phyloP scores from a whole-genome alignment of 2,888 invertebrate species.

The Acronicta alni region DNA sequence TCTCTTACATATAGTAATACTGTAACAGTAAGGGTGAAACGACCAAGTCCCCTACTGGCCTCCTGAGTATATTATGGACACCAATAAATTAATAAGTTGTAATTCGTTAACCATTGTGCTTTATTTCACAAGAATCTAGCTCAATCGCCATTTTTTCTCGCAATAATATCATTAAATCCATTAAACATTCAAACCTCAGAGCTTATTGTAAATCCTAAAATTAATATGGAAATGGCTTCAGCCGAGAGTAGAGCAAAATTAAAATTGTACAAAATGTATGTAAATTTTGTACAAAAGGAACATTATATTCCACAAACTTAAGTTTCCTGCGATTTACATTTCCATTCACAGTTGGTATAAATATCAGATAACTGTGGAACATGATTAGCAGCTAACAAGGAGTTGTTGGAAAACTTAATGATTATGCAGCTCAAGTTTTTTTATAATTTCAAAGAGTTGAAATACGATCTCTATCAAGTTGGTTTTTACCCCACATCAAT shows the following conservation, averaged over 20 bases:
- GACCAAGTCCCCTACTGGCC: no score
- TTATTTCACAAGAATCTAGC: no score
- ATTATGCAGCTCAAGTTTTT: conserved; percentile 3
- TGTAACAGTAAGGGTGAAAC: no score
- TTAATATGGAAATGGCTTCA: conserved; percentile 44
- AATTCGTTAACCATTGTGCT: no score
- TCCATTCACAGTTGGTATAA: conserved; percentile 32
- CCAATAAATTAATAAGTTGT: no score
- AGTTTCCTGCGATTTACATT: conserved; percentile 26
- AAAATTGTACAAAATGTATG: conserved; percentile 47
- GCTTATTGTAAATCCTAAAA: conserved; percentile 40
- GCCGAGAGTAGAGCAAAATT: conserved; percentile 39
- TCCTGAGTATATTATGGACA: no score
- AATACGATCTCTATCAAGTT: neutral
- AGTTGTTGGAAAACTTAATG: conserved; percentile 1
- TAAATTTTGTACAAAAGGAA: conserved; percentile 44
- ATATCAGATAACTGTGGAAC: conserved; percentile 21
- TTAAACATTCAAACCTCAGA: conserved; percentile 3
- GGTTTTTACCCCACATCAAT: neutral
- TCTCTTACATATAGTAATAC: no score
- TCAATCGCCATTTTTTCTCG: no score
- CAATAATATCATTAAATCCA: no score
- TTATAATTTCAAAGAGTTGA: neutral
- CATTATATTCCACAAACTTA: conserved; percentile 31
- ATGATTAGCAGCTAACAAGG: conserved; percentile 4